A percentile compares a stretch with the other conserved stretches of the same genome.
Evolutionary conservation across 2,797 vertebrate species (phyloP).

Genomic region (Antennarius maculatus): DNA sequence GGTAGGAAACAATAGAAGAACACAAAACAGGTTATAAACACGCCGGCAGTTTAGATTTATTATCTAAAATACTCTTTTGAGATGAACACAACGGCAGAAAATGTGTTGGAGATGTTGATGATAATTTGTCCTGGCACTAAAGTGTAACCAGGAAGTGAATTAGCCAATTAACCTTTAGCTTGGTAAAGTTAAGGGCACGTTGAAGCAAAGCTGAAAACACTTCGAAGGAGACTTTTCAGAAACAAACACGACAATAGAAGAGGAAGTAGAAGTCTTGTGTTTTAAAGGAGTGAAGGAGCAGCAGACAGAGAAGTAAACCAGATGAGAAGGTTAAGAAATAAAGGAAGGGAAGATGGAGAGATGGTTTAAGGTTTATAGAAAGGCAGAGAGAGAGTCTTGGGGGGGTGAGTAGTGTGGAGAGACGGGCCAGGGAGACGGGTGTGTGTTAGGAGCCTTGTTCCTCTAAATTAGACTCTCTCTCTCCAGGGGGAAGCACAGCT

Average conservation of each 20-base stretch:
- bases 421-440: constrained; percentile 50
- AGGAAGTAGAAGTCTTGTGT: not conserved
- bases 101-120: not conserved
- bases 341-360: constrained; percentile 36
- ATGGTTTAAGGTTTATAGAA: constrained; percentile 51
- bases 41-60: no score
- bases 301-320: not conserved
- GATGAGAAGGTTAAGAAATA: constrained; percentile 36
- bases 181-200: no score
- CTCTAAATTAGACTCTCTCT: constrained; percentile 69
- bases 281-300: not conserved
- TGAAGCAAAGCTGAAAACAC: not conserved
- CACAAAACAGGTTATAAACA: not conserved
- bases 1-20: not conserved
- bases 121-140: no score
- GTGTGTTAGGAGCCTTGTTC: constrained; percentile 73
- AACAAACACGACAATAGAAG: not conserved
- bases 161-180: not conserved
- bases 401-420: constrained; percentile 51
- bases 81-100: not conserved
- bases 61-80: not conserved
- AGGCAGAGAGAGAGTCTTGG: constrained; percentile 32
- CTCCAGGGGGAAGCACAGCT: constrained; percentile 60
- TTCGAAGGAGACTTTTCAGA: not conserved
- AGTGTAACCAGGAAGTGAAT: not conserved